Evolutionary conservation across 2,113 vertebrate species (phyloP).

Genomic region (Pogonocichla stellata): DNA sequence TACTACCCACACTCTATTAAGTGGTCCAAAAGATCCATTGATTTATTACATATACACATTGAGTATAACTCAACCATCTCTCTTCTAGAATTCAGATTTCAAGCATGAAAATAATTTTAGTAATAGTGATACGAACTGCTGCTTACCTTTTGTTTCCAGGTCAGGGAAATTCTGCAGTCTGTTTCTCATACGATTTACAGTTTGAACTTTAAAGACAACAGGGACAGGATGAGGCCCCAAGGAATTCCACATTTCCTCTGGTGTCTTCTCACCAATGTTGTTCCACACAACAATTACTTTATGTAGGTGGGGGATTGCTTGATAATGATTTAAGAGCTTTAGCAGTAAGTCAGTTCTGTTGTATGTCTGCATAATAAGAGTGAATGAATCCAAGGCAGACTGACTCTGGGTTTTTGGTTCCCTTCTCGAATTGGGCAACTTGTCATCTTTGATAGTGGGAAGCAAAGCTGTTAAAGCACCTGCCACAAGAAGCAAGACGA

Average conservation of each 20-base stretch:
- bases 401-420: conserved; percentile 64
- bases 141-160: conserved; percentile 85
- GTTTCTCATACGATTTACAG: conserved; percentile 88
- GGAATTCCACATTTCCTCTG: conserved; percentile 85
- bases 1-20: not conserved
- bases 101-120: not conserved
- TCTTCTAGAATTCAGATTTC: not conserved
- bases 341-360: conserved; percentile 92
- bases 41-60: not conserved
- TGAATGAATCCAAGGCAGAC: conserved; percentile 77
- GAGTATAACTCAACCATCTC: not conserved
- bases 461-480: conserved; percentile 80
- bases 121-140: not conserved
- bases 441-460: conserved; percentile 78
- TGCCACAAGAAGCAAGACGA: conserved; percentile 76
- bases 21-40: not conserved
- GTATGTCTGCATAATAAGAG: conserved; percentile 90
- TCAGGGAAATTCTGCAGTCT: conserved; percentile 89
- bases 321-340: conserved; percentile 92
- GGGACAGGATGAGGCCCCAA: conserved; percentile 89
- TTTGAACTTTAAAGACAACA: conserved; percentile 89
- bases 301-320: conserved; percentile 86
- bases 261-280: conserved; percentile 84
- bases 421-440: conserved; percentile 62
- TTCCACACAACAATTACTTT: conserved; percentile 92